phyloP scores from a whole-genome alignment of 1,140 invertebrate genomes.

The Nilaparvata lugens region DNA sequence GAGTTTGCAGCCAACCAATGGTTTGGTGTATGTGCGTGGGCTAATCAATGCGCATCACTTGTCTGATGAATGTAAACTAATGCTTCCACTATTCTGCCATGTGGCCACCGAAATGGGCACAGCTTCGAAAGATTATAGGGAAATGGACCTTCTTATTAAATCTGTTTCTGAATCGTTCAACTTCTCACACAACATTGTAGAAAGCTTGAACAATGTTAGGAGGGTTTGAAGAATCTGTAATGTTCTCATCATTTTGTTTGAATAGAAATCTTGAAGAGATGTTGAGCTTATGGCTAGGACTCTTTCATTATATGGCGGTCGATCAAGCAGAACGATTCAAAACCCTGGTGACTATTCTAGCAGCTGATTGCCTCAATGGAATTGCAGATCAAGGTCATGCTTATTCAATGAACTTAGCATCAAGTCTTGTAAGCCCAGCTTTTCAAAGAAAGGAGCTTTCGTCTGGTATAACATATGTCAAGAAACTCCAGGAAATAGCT shows the following conservation, averaged over 20 bases:
- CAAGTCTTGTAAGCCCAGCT: conserved; percentile 57
- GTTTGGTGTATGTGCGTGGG: conserved; percentile 74
- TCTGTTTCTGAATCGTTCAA: conserved; percentile 73
- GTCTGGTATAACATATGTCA: conserved; percentile 68
- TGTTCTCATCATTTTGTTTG: conserved; percentile 72
- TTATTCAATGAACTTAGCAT: conserved; percentile 75
- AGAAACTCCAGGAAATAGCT: conserved; percentile 65
- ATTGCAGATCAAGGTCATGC: conserved; percentile 72
- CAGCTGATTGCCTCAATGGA: conserved; percentile 68
- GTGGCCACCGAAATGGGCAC: conserved; percentile 80
- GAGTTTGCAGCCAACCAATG: conserved; percentile 77
- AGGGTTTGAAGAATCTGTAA: conserved; percentile 62
- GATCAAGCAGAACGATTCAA: conserved; percentile 62
- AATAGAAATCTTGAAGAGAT: conserved; percentile 72
- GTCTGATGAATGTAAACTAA: conserved; percentile 52
- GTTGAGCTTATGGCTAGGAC: conserved; percentile 70
- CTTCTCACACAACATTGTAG: conserved; percentile 57
- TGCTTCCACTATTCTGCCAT: conserved; percentile 75
- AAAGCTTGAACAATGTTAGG: conserved; percentile 54
- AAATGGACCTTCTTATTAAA: conserved; percentile 70
- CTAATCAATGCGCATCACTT: conserved; percentile 60
- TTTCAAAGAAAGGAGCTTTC: conserved; percentile 53
- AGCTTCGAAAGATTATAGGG: conserved; percentile 61
- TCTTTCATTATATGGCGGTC: conserved; percentile 62
- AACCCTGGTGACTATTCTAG: conserved; percentile 69